Base-by-base conservation (phyloP, 2,113 vertebrate genomes). In the Parus major region DNA sequence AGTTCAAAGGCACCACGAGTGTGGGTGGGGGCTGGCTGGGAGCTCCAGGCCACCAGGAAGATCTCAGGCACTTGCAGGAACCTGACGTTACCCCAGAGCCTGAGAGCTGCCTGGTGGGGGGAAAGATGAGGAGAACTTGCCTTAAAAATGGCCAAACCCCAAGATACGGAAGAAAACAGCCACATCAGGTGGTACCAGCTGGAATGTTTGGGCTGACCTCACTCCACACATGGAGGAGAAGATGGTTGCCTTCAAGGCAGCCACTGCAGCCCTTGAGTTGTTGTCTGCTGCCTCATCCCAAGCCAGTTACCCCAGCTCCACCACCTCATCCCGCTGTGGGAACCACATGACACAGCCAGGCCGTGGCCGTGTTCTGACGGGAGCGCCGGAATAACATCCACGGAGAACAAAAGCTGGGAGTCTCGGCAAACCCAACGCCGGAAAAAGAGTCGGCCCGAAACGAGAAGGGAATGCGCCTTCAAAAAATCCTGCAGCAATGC, bases 1-100 rank as follows among this genome's bases (percentile, higher is more conserved):
- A 18, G 90, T 92, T 97, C 96, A 96, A 92, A 97, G 94, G 42
- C 71, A 47, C 31, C 44, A 23, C 47, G 10, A 82, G 69, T 5
- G 53, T 7, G n/a, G 86, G 80, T 36, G 52, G 73, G 90, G 78
- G 28, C 18, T 88, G 77, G 55, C 57, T 56, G 17, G 65, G 73
- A 95, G 83, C 69, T 88, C 12, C 75, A 27, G 89, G 91, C 94
- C 92, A 63, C 93, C 84, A 42, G 42, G 87, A 88, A 50, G 15
- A 20, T 73, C 86, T 63, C 13, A 20, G 81, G 31, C 61, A 39
- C 46, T 89, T 31, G 27, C 61, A 59, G 28, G 63, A 57, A 39
- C 42, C 52, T 57, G 78, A 39, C 1, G 0, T 39, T 79, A 13
- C 33, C n/a, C 55, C 3, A 1, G 44, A 82, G 57, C 59, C 69